Evolutionary conservation across 1,140 invertebrate species (phyloP).

Genomic region (Trypoxylus dichotomus): DNA sequence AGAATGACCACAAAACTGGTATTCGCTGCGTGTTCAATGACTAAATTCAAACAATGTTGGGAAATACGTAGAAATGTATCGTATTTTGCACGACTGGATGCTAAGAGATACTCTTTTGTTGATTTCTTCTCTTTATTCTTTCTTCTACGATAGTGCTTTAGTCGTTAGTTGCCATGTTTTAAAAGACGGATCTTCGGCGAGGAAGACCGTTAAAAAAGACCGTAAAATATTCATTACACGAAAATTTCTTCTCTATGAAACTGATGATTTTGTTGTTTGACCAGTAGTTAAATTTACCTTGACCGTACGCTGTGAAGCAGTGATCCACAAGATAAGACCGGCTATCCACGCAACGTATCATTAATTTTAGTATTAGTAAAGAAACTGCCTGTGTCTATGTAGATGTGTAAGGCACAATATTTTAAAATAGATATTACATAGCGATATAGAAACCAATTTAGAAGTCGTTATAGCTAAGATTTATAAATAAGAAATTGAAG

Average conservation of each 20-base stretch:
- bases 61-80: neutral
- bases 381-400: neutral
- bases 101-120: neutral
- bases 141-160: no score
- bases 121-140: no score
- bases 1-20: constrained; percentile 7
- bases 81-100: neutral
- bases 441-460: no score
- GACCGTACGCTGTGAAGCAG: neutral
- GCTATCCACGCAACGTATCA: neutral
- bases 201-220: neutral
- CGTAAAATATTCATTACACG: neutral
- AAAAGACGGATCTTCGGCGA: neutral
- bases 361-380: neutral
- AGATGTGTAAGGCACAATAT: neutral
- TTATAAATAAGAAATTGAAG: no score
- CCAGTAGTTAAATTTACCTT: constrained; percentile 23
- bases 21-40: neutral
- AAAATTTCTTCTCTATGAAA: neutral
- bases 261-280: constrained; percentile 3
- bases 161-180: no score
- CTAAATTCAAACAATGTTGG: neutral
- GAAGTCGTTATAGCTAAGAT: no score
- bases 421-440: neutral
- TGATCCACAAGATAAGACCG: neutral